phyloP scores from a whole-genome alignment of 2,113 vertebrate species.

The Glaucomys volans region DNA sequence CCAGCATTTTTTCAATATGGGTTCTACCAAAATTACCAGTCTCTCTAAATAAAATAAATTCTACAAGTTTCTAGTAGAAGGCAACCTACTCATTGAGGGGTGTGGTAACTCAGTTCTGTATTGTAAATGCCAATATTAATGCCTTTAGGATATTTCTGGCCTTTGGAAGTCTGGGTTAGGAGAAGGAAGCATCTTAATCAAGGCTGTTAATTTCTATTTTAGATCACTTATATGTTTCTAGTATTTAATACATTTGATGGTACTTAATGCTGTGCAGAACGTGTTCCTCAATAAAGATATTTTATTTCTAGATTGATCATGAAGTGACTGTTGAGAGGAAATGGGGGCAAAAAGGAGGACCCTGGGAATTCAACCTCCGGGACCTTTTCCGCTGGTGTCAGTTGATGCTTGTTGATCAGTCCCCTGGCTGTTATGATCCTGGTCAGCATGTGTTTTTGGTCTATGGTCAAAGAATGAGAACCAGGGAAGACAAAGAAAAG shows the following conservation, averaged over 20 bases:
- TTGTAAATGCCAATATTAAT: neutral
- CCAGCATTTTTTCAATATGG: neutral
- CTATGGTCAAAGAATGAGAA: constrained; percentile 97
- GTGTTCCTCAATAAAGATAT: constrained; percentile 18
- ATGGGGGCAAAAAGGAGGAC: constrained; percentile 97
- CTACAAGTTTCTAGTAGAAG: neutral
- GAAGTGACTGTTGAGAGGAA: constrained; percentile 93
- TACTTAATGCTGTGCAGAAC: neutral
- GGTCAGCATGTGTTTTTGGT: constrained; percentile 95
- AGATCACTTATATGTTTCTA: neutral
- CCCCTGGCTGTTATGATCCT: constrained; percentile 93
- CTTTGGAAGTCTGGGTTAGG: neutral
- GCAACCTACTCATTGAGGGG: neutral
- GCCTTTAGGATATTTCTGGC: neutral
- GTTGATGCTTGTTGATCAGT: constrained; percentile 96
- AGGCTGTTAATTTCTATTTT: constrained; percentile 50
- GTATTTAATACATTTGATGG: neutral
- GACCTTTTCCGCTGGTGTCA: constrained; percentile 99
- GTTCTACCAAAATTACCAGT: neutral
- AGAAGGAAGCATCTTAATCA: neutral
- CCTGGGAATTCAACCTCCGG: constrained; percentile 99
- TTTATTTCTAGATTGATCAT: constrained; percentile 90
- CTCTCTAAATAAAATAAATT: neutral
- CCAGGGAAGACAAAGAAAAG: constrained; percentile 92
- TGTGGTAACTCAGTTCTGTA: neutral